Base-by-base conservation (phyloP, 2,888 invertebrate species). In the Mesorhabditis belari region DNA sequence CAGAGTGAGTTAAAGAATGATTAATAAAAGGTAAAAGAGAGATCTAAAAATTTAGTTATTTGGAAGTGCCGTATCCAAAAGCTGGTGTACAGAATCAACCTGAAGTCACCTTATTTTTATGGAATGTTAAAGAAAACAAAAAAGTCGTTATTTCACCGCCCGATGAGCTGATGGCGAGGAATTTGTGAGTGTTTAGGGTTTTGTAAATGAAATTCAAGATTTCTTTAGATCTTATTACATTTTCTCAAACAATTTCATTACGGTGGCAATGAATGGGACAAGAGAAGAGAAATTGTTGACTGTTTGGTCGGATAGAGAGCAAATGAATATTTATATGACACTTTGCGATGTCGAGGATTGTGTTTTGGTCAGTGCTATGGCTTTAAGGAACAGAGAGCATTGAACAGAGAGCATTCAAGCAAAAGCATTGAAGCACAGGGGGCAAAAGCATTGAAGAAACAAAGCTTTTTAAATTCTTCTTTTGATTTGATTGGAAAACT, bases 251-350 rank as follows among this genome's bases (percentile, higher is more conserved):
- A 60, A 60, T 19, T 77, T 35, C 44, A 35, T 35, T 35, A 17
- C 44, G 12, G 44, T 35, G 12, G 44, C 44, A n/a, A 35, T 35
- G 44, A 35, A 35, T 35, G 44, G 44, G 12, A 35, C 44, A 9
- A 35, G 44, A 19, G 50, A 51, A 49, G 76, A 77, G 56, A 58
- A 69, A 35, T 52, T 77, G 25, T 23, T 74, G 6, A 69, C 70
- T 6, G 65, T 75, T 21, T 77, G 77, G 77, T 27, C 74, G 3
- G 72, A 77, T 54, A 52, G 77, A 17, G 61, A 68, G 26, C 77
- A 77, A 52, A 74, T 66, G 24, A 29, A 55, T 17, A 55, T 77
- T 21, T 70, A 67, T 54, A 67, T 69, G 49, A 70, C 74, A 1
- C 51, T 75, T 6, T 77, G 77, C 58, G 65, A 64, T 61, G 68